These are phyloP conservation scores for Vireo altiloquus DNA, from an alignment of 2,113 vertebrate genomes.

Conservation along the genomic window DNA sequence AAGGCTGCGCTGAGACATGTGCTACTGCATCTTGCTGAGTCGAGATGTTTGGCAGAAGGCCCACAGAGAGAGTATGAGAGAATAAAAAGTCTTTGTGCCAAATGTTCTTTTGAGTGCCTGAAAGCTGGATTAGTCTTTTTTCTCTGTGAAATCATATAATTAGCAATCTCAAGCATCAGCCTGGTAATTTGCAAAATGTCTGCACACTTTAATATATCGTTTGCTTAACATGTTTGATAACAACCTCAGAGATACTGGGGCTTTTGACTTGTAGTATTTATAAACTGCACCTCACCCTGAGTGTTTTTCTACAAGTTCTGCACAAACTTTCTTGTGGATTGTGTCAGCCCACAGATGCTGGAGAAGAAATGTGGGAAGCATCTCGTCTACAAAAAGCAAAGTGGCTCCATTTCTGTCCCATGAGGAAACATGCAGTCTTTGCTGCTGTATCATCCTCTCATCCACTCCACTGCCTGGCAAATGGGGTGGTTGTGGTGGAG, in stretches of 20 bases:
- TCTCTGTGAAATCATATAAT: conserved; percentile 49
- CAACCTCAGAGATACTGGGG: neutral
- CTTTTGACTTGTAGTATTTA: conserved; percentile 4
- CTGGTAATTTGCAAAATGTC: conserved; percentile 46
- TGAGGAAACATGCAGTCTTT: accelerated
- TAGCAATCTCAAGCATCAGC: conserved; percentile 15
- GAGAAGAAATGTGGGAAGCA: accelerated
- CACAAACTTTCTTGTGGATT: neutral
- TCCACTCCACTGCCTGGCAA: accelerated
- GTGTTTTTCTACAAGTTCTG: neutral
- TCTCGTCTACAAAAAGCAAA: neutral
- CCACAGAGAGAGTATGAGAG: conserved; percentile 5
- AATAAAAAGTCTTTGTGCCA: conserved; percentile 41
- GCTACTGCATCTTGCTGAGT: conserved; percentile 29
- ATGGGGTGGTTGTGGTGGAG: accelerated
- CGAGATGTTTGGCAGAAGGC: conserved; percentile 36
- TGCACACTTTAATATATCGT: conserved; percentile 26
- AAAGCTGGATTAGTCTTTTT: conserved; percentile 48
- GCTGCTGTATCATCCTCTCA: neutral
- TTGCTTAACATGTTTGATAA: conserved; percentile 49
- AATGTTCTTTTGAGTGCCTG: conserved; percentile 55
- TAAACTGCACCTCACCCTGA: neutral
- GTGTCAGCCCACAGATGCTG: neutral
- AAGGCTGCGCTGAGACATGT: conserved; percentile 32
- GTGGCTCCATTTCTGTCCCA: accelerated